Evolutionary conservation across 2,797 vertebrate genomes (phyloP).

Genomic region (Semotilus atromaculatus): DNA sequence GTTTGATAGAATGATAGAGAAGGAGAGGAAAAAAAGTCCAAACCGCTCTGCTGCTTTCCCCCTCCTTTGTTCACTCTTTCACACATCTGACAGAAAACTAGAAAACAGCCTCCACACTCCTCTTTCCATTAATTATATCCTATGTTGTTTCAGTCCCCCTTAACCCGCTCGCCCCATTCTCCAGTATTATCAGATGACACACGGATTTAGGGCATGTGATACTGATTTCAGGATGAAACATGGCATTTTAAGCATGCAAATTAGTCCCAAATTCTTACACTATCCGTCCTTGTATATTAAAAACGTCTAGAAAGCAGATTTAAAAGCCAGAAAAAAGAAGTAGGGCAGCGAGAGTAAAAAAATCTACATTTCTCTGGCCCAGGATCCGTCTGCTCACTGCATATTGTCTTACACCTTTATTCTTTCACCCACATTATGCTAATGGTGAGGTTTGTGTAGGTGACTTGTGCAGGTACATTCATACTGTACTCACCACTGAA

Average conservation of each 20-base stretch:
- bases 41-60: slow-evolving; percentile 69
- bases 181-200: slow-evolving; percentile 1
- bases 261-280: neutral
- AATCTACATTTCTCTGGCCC: slow-evolving; percentile 19
- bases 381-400: neutral
- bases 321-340: neutral
- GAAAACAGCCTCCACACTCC: slow-evolving; percentile 69
- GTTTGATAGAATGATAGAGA: slow-evolving; percentile 50
- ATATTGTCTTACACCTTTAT: slow-evolving; percentile 40
- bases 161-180: neutral
- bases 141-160: slow-evolving; percentile 14
- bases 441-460: slow-evolving; percentile 68
- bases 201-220: neutral
- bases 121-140: slow-evolving; percentile 54
- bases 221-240: neutral
- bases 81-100: slow-evolving; percentile 74
- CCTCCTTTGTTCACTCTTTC: slow-evolving; percentile 75
- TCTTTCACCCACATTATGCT: slow-evolving; percentile 60
- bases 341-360: slow-evolving; percentile 4
- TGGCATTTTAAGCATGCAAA: neutral
- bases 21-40: slow-evolving; percentile 73
- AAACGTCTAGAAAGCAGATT: neutral
- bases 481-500: slow-evolving; percentile 69
- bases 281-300: neutral
- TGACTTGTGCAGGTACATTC: slow-evolving; percentile 49